Base-by-base conservation (phyloP, 1,140 invertebrate genomes). In the Whitmania pigra region DNA sequence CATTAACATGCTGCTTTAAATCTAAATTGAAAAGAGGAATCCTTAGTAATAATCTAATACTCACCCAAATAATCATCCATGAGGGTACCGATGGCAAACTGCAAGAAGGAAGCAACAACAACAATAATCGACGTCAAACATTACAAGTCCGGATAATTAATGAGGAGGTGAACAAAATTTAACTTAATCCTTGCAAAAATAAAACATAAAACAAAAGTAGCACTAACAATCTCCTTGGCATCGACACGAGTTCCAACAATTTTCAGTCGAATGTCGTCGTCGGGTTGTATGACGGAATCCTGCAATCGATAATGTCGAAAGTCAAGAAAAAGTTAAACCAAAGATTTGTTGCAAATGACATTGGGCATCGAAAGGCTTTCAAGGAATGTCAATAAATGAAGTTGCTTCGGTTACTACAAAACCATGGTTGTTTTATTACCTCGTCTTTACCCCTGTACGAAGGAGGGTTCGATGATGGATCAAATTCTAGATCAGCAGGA, bases 381-480 rank as follows among this genome's bases (percentile, higher is more conserved):
- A n/a, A n/a, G n/a, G n/a, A n/a, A n/a, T n/a, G n/a, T n/a, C n/a
- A n/a, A n/a, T n/a, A n/a, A n/a, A n/a, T n/a, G n/a, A n/a, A n/a
- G n/a, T n/a, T n/a, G n/a, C n/a, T n/a, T n/a, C n/a, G n/a, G n/a
- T n/a, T n/a, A n/a, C n/a, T n/a, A n/a, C n/a, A 49, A 13, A 49
- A 49, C 43, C 43, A 11, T 17, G 15, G 9, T 49, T 13, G 43
- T 11, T 13, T 17, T 15, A 11, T 69, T 25, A 88, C 87, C 83
- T 98, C 96, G 84, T 99, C 94, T 85, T 95, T 93, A 18, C 93
- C 97, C 84, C 97, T 97, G 80, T 99, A 99, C 81, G 96, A 99
- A 0, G 94, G 92, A 67, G 95, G 94, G 84, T 92, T 94, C 43
- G 91, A 90, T 84, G 94, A 95, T 0, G 95, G 93, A 83, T 97